Evolutionary conservation across 2,113 vertebrate species (phyloP).

Genomic region (Sebastes schlegelii): DNA sequence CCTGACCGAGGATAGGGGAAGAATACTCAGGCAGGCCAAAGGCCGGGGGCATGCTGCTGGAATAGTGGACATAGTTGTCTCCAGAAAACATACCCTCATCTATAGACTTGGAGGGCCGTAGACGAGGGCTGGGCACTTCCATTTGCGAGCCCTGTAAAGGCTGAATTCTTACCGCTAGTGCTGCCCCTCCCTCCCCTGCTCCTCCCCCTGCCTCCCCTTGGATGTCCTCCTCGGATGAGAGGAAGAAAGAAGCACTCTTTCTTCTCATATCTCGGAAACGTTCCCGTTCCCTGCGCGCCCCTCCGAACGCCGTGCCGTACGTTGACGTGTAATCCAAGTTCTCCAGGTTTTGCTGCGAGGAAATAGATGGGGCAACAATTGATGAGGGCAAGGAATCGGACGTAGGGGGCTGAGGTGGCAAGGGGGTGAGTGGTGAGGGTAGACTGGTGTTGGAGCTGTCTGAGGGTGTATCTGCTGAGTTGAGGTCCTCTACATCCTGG

Average conservation of each 20-base stretch:
- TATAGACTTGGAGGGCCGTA: constrained; percentile 93
- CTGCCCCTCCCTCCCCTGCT: constrained; percentile 50
- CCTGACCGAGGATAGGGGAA: constrained; percentile 74
- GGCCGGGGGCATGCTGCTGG: constrained; percentile 85
- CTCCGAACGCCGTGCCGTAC: constrained; percentile 84
- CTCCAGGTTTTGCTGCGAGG: constrained; percentile 74
- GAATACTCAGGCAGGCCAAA: constrained; percentile 87
- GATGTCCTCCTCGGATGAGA: constrained; percentile 89
- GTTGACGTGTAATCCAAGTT: constrained; percentile 87
- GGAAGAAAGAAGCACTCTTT: constrained; percentile 91
- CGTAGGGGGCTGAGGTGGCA: constrained; percentile 72
- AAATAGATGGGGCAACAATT: constrained; percentile 47
- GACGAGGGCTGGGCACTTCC: constrained; percentile 82
- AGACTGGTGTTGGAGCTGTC: constrained; percentile 71
- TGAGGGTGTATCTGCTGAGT: constrained; percentile 50
- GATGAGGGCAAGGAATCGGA: constrained; percentile 84
- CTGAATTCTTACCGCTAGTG: constrained; percentile 62
- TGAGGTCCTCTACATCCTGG: constrained; percentile 72
- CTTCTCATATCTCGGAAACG: constrained; percentile 91
- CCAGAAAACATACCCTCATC: constrained; percentile 93
- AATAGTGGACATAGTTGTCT: constrained; percentile 87
- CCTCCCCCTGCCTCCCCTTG: constrained; percentile 78
- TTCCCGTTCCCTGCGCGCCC: constrained; percentile 88
- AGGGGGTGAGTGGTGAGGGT: constrained; percentile 84
- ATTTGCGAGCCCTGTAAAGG: constrained; percentile 76